These are phyloP conservation scores for Glyphotaelius pellucidus DNA, from an alignment of 2,888 invertebrate species.

Conservation along the genomic window DNA sequence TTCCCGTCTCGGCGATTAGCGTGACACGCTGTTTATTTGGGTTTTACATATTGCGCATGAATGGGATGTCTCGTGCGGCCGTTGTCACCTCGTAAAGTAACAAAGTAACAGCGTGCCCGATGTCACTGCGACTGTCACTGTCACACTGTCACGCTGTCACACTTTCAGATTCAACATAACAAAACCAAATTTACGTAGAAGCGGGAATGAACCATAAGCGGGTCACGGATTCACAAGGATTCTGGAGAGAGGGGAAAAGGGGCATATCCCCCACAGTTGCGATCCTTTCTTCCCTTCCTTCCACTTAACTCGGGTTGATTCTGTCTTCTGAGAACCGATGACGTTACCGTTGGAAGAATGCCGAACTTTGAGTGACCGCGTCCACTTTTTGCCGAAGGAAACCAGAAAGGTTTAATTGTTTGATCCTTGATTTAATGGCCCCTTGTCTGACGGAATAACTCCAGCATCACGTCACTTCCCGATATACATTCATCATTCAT, in stretches of 20 bases:
- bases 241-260: not conserved
- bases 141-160: not conserved
- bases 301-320: not conserved
- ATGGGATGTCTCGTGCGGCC: not conserved
- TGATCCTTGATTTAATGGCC: conserved; percentile 2
- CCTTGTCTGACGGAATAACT: not conserved
- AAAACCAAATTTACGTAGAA: not conserved
- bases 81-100: conserved; percentile 22
- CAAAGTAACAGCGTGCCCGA: not conserved
- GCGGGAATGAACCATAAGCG: conserved; percentile 32
- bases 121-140: not conserved
- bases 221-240: conserved; percentile 9
- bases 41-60: not conserved
- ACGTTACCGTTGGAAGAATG: not conserved
- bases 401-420: not conserved
- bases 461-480: conserved; percentile 2
- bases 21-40: not conserved
- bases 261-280: not conserved
- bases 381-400: not conserved
- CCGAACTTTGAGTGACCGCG: not conserved
- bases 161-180: not conserved
- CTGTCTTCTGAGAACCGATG: not conserved
- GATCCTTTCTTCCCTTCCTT: not conserved
- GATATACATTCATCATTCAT: not conserved
- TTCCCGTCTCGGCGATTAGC: not conserved